Percentiles rank a stretch among this genome's conserved stretches.
Evolutionary conservation across 1,140 invertebrate species (phyloP).

Genomic region (Aphelinus certus): DNA sequence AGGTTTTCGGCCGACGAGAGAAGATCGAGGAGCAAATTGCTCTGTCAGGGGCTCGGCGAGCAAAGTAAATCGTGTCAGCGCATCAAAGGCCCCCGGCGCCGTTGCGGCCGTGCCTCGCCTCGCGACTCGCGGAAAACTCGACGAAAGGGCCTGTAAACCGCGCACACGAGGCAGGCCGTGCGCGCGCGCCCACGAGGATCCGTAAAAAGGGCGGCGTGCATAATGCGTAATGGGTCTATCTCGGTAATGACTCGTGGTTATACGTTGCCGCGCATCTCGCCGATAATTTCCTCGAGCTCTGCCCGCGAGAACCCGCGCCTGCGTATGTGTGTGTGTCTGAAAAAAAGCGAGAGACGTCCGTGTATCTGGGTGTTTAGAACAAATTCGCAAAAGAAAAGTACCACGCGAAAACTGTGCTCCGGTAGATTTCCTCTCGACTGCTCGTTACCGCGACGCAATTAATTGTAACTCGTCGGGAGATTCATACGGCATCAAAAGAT

Average conservation of each 20-base stretch:
- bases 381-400: too few relatives aligned
- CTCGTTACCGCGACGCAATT: too few relatives aligned
- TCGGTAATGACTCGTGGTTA: constrained; percentile 50
- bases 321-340: too few relatives aligned
- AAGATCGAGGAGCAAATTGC: constrained; percentile 41
- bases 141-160: not conserved
- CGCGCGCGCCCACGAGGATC: constrained; percentile 15
- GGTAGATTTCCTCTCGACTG: too few relatives aligned
- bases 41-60: constrained; percentile 39
- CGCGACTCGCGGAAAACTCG: constrained; percentile 18
- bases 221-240: constrained; percentile 53
- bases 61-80: constrained; percentile 39
- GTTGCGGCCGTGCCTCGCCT: constrained; percentile 22
- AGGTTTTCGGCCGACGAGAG: too few relatives aligned
- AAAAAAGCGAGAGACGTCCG: too few relatives aligned
- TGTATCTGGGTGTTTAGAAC: too few relatives aligned
- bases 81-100: constrained; percentile 47
- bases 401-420: too few relatives aligned
- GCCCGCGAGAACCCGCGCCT: not conserved
- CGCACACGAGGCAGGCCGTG: not conserved
- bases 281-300: constrained; percentile 36
- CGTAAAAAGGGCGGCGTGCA: constrained; percentile 47
- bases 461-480: too few relatives aligned
- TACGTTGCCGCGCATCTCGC: constrained; percentile 43
- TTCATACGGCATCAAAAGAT: too few relatives aligned